Conservation (phyloP, 2,797 vertebrate genomes). For the Eremophila alpestris region DNA sequence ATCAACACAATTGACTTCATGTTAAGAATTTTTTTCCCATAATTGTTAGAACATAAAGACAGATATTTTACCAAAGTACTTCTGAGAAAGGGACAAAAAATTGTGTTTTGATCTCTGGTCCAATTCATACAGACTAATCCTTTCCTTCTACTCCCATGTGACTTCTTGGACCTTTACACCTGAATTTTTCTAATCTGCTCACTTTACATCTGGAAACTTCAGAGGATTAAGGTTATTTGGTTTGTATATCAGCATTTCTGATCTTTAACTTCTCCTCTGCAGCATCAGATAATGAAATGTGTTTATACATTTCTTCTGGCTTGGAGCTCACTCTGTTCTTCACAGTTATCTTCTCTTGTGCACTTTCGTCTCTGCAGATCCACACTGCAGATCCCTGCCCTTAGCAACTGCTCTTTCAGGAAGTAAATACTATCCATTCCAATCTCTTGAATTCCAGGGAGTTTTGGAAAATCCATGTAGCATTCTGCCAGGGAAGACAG, state of each 20-base stretch:
- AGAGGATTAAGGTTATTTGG: neutral
- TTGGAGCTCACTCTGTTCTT: neutral
- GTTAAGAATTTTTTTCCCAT: neutral
- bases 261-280: neutral
- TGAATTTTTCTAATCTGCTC: neutral
- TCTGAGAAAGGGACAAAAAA: neutral
- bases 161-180: neutral
- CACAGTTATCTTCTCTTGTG: neutral
- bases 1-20: rapidly evolving
- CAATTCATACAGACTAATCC: neutral
- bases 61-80: neutral
- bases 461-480: neutral
- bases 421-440: neutral
- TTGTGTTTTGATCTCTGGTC: neutral
- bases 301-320: neutral
- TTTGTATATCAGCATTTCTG: neutral
- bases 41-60: neutral
- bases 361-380: neutral
- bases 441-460: neutral
- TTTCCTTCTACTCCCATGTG: neutral
- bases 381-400: neutral
- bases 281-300: neutral
- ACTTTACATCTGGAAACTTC: neutral
- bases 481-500: neutral
- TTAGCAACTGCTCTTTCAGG: neutral